Conservation (phyloP, 2,113 vertebrate genomes). For the Esox niger region DNA sequence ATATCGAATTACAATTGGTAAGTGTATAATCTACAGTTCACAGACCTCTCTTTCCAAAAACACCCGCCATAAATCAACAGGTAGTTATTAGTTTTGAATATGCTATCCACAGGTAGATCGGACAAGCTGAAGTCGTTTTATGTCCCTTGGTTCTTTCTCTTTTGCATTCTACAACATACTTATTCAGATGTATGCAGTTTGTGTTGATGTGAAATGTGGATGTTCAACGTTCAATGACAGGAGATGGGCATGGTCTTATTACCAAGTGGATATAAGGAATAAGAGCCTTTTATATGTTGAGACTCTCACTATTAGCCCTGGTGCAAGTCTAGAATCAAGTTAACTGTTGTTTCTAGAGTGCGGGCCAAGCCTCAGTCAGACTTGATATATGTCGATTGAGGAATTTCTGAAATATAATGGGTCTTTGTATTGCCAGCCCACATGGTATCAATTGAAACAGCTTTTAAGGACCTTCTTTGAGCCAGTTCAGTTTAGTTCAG, state of each 20-base stretch:
- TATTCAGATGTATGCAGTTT: not conserved
- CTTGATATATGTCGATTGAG: slow-evolving; percentile 54
- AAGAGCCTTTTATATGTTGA: not conserved
- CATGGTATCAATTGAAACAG: slow-evolving; percentile 70
- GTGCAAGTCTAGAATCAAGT: slow-evolving; percentile 22
- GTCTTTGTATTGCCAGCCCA: slow-evolving; percentile 62
- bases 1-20: no score
- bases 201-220: not conserved
- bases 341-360: slow-evolving; percentile 32
- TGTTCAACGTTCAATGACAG: not conserved
- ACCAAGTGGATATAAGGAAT: not conserved
- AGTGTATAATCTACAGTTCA: no score
- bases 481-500: slow-evolving; percentile 8
- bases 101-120: no score
- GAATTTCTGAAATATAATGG: slow-evolving; percentile 66
- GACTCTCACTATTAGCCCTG: slow-evolving; percentile 29
- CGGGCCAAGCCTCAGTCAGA: slow-evolving; percentile 54
- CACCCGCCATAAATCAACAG: not conserved
- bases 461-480: slow-evolving; percentile 38
- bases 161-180: not conserved
- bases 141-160: not conserved
- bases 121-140: not conserved
- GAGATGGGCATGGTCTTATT: not conserved
- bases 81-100: not conserved
- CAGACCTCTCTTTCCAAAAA: no score